These are phyloP conservation scores for Platorchestia sp. DNA, from an alignment of 1,140 invertebrate genomes.

Conservation along the genomic window DNA sequence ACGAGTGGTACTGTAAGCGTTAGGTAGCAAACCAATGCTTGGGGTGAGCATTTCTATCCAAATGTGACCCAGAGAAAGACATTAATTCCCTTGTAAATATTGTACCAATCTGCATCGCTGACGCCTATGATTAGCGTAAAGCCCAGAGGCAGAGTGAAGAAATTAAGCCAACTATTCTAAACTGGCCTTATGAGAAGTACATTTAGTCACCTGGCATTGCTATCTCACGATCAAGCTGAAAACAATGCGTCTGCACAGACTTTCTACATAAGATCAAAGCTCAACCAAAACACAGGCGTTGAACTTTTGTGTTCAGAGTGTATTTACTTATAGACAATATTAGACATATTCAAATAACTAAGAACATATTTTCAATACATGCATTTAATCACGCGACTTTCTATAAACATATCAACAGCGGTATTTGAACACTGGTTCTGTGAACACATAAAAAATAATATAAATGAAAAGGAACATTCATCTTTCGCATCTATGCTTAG, in stretches of 20 bases:
- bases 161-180: background rate
- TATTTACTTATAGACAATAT: background rate
- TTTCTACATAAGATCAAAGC: background rate
- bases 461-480: background rate
- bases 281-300: background rate
- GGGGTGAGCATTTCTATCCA: no score
- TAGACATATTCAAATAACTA: no score
- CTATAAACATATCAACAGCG: no score
- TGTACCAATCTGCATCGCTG: background rate
- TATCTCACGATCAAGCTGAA: background rate
- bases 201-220: background rate
- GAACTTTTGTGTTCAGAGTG: background rate
- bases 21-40: background rate
- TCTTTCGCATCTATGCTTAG: background rate
- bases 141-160: background rate
- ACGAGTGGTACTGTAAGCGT: background rate
- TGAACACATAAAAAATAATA: no score
- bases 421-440: no score
- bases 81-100: background rate
- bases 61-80: background rate
- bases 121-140: background rate
- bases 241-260: background rate
- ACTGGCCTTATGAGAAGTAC: background rate
- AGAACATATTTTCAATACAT: no score
- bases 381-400: no score